Conservation (phyloP, 1,140 invertebrate genomes). For the Bombus waltoni region DNA sequence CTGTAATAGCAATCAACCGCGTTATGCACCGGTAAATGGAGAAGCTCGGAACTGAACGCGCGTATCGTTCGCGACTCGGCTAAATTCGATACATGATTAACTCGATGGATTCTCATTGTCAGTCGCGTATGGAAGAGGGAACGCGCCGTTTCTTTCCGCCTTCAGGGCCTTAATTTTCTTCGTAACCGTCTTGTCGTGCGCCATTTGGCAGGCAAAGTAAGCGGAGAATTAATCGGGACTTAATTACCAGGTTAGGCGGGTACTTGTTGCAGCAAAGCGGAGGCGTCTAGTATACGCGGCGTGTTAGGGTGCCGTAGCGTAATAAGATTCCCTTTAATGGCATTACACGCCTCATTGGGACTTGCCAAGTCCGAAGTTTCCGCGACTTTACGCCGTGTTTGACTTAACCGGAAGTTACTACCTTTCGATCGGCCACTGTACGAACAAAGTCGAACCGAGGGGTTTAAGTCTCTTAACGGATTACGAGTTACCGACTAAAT, state of each 20-base stretch:
- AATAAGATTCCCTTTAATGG: slow-evolving; percentile 83
- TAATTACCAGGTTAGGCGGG: slow-evolving; percentile 75
- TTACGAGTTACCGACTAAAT: slow-evolving; percentile 46
- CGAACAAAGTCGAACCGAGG: slow-evolving; percentile 55
- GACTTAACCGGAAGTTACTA: slow-evolving; percentile 80
- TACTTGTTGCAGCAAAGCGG: slow-evolving; percentile 79
- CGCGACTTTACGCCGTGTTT: slow-evolving; percentile 79
- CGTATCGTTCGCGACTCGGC: not conserved
- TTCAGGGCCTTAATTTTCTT: slow-evolving; percentile 63
- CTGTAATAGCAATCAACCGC: slow-evolving; percentile 19
- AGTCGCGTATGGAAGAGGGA: not conserved
- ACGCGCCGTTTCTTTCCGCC: slow-evolving; percentile 37
- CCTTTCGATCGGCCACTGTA: slow-evolving; percentile 69
- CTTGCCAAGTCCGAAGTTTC: slow-evolving; percentile 80
- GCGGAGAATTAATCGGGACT: slow-evolving; percentile 78
- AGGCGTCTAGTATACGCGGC: slow-evolving; percentile 66
- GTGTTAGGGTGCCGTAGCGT: slow-evolving; percentile 75
- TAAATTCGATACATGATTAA: slow-evolving; percentile 19
- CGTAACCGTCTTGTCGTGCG: slow-evolving; percentile 57
- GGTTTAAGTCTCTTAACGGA: slow-evolving; percentile 56
- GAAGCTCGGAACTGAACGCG: not conserved
- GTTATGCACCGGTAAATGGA: not conserved
- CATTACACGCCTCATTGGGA: slow-evolving; percentile 83
- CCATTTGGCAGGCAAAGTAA: slow-evolving; percentile 75
- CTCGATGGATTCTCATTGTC: slow-evolving; percentile 14